Base-by-base conservation (phyloP, 2,113 vertebrate species). In the Psilopsiagon aymara region DNA sequence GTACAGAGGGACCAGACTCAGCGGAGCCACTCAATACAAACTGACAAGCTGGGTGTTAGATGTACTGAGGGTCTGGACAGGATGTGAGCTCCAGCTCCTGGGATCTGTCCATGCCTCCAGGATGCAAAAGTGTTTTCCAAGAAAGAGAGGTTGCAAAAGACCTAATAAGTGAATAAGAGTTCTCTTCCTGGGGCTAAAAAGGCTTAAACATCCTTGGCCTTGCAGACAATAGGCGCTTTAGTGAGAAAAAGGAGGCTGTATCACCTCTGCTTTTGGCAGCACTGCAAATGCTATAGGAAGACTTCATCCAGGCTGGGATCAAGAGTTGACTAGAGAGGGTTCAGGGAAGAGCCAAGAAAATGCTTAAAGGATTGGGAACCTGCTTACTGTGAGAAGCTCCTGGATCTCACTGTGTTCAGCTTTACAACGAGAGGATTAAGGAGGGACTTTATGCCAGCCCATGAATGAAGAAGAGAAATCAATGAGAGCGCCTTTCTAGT, bases 341-440 rank as follows among this genome's bases (percentile, higher is more conserved):
- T 47, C 52, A 69, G 82, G 37, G 55, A 81, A 95, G 75, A 85
- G 71, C 47, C 90, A 86, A 69, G 76, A 12, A 87, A 86, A 77
- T 1, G 28, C 33, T 90, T 25, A 33, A 67, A 77, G 71, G 69
- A 52, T 93, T 69, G 52, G 67, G 33, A 90, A 83, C 3, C 46
- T 70, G 63, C 68, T 93, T 28, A 15, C 6, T 24, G 57, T 13
- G 35, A 90, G 88, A 5, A 94, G 53, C 79, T 47, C 63, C 11
- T 28, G 63, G 68, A 59, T 49, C 84, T 28, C 3, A 33, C 55
- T 35, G 69, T 49, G 71, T 49, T 92, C 70, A 74, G 79, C 37
- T 66, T 77, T 77, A 86, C 88, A 92, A 86, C 59, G 86, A 74
- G 60, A 51, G 73, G 88, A 86, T 94, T 86, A 94, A 51, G 64